A percentile compares a stretch with the other conserved stretches of the same genome.
These are phyloP conservation scores for Temnothorax rugatulus DNA, from an alignment of 2,888 invertebrate genomes.

Conservation along the genomic window DNA sequence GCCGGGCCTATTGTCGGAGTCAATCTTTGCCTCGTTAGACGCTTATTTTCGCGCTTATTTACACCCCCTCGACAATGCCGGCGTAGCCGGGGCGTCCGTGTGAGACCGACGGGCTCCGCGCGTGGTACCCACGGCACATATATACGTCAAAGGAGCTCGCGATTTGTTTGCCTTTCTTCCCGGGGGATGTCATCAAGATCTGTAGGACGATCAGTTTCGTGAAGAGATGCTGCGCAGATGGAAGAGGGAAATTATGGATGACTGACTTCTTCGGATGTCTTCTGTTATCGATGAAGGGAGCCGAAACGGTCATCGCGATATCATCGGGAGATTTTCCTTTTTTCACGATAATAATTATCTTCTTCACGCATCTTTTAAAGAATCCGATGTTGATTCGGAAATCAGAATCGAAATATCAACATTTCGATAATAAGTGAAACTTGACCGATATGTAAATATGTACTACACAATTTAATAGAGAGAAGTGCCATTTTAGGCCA, in stretches of 20 bases:
- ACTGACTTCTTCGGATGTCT: conserved; percentile 50
- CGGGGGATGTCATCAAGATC: conserved; percentile 35
- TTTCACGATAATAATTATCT: conserved; percentile 22
- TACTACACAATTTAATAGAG: too few relatives aligned
- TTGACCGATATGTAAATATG: not conserved
- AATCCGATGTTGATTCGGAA: conserved; percentile 15
- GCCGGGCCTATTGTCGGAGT: conserved; percentile 80
- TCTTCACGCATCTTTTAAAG: not conserved
- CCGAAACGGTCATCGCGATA: not conserved
- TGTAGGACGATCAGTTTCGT: conserved; percentile 14
- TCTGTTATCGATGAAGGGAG: conserved; percentile 22
- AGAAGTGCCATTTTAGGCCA: too few relatives aligned
- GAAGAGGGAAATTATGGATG: conserved; percentile 10
- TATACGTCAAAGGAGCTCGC: conserved; percentile 17
- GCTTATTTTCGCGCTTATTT: conserved; percentile 85
- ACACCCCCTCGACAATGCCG: conserved; percentile 73
- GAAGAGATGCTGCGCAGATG: conserved; percentile 13
- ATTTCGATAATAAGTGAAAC: not conserved
- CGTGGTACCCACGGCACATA: conserved; percentile 21
- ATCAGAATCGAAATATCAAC: conserved; percentile 15
- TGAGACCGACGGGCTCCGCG: conserved; percentile 30
- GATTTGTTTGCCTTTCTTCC: conserved; percentile 53
- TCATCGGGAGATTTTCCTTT: not conserved
- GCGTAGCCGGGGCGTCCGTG: conserved; percentile 37
- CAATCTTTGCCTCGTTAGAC: conserved; percentile 86